Evolutionary conservation across 2,113 vertebrate species (phyloP).

Genomic region (Struthidea cinerea): DNA sequence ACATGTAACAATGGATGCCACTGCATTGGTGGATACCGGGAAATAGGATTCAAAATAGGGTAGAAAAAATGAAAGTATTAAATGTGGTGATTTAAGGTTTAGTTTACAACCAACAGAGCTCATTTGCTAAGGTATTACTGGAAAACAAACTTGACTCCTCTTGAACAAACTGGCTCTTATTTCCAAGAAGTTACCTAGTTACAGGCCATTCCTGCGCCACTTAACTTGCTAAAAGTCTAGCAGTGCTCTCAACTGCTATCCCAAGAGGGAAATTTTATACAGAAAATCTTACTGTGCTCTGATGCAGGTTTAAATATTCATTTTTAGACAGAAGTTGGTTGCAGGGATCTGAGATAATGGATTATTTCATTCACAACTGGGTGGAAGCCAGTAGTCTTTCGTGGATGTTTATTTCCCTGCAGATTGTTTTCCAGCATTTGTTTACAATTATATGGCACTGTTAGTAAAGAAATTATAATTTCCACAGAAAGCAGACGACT

Average conservation of each 20-base stretch:
- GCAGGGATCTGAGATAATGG: not conserved
- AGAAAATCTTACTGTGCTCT: not conserved
- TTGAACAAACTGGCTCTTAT: not conserved
- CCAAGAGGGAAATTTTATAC: not conserved
- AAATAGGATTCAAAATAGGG: not conserved
- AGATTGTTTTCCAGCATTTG: not conserved
- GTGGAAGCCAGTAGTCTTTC: not conserved
- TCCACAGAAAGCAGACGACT: not conserved
- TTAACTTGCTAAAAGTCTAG: not conserved
- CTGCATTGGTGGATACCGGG: not conserved
- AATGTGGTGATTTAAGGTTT: not conserved
- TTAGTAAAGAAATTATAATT: not conserved
- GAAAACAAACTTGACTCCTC: not conserved
- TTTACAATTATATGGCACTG: not conserved
- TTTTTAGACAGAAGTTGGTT: not conserved
- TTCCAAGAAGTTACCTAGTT: not conserved
- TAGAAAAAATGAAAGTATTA: not conserved
- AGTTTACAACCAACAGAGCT: not conserved
- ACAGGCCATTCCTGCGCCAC: not conserved
- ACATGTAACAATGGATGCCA: rapidly evolving
- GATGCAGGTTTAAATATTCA: not conserved
- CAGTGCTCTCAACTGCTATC: not conserved
- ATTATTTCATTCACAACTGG: not conserved
- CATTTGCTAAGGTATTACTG: not conserved
- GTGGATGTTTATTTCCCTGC: not conserved